Conservation (phyloP, 2,888 invertebrate genomes). For the Minunthozetes semirufus region DNA sequence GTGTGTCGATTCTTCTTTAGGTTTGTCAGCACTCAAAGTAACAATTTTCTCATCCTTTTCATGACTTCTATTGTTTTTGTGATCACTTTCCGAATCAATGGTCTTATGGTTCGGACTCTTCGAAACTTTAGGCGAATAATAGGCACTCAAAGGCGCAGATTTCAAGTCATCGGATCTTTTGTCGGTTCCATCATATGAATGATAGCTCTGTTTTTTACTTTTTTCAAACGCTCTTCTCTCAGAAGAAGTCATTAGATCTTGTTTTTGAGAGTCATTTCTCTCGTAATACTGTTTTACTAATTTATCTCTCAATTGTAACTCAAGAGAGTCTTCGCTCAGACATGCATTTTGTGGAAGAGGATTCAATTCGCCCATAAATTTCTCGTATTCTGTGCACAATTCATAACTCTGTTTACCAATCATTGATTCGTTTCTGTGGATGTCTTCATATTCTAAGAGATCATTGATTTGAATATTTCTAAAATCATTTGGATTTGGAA, state of each 20-base stretch:
- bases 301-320: background rate
- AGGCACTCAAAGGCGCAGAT: constrained; percentile 23
- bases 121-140: constrained; percentile 23
- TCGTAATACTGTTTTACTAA: background rate
- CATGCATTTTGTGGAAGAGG: background rate
- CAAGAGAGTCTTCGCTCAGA: background rate
- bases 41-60: background rate
- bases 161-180: constrained; percentile 15
- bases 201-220: constrained; percentile 24
- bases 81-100: background rate
- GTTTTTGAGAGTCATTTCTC: background rate
- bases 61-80: background rate
- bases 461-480: background rate
- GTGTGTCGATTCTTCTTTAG: background rate
- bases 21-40: background rate
- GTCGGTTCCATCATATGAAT: constrained; percentile 16
- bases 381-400: constrained; percentile 6
- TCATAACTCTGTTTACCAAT: background rate
- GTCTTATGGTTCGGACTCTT: background rate
- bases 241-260: constrained; percentile 10
- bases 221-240: constrained; percentile 24
- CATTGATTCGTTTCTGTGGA: background rate
- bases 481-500: background rate
- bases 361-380: constrained; percentile 21
- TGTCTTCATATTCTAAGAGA: background rate